Evolutionary conservation across 2,113 vertebrate genomes (phyloP), one percentile per base, ranked within the genome.

Genomic region (Cyanoramphus novaezelandiae): DNA sequence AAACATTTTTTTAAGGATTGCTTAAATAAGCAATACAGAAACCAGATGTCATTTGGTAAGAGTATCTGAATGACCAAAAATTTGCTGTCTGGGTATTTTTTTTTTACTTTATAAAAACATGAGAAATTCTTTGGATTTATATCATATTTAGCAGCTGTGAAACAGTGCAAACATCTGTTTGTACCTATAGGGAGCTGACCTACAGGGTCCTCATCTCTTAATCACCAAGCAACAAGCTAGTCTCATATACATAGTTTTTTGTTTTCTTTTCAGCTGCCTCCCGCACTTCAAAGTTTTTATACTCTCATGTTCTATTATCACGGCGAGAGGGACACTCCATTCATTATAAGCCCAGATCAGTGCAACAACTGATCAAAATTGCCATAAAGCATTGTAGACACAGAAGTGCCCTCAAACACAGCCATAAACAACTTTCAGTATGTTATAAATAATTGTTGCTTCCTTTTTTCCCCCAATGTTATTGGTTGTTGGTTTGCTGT

Each of bases 101-200:
- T 98, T 98, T 93, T 91, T 88, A 82, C 97, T 98, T 98, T 98
- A 97, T 98, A 98, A 98, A 98, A 98, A 98, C 98, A 98, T 96
- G 98, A 98, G 98, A 98, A 98, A 99, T 98, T 98, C 98, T 98
- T 98, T 98, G 98, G 98, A 98, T 98, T 99, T 98, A 98, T 98
- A 98, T 99, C 98, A 98, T 98, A 98, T 98, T 99, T 98, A 98
- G 98, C 98, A 98, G 97, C 98, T 98, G 97, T 97, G 97, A 98
- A 98, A 98, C 98, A 98, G 97, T 92, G 97, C 97, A 98, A 98
- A 98, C 98, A 98, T 98, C 98, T 98, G 98, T 98, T 98, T 97
- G 97, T 98, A 97, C 98, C 98, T 98, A 97, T 96, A 96, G 97
- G 98, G 98, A 98, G 98, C 96, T 97, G 97, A 98, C 98, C 97